Evolutionary conservation across 2,888 invertebrate genomes (phyloP).

Genomic region (Rotaria magnacalcarata): DNA sequence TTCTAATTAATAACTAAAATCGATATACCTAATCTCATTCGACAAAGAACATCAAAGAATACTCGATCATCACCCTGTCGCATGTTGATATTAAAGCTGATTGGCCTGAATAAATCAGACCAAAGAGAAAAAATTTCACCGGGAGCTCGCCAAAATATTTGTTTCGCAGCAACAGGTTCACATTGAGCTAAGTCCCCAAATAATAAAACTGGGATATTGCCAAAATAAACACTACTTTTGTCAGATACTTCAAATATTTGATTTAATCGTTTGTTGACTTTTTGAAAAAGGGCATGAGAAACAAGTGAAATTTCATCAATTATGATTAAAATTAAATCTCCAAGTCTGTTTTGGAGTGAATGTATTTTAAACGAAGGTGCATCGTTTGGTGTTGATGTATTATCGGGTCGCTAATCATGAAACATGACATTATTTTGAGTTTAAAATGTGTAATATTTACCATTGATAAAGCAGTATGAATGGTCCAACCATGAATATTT

Average conservation of each 20-base stretch:
- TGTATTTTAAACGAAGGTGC: too few species aligned
- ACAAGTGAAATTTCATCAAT: conserved; percentile 11
- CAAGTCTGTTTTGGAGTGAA: neutral
- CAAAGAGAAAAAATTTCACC: neutral
- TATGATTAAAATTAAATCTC: neutral
- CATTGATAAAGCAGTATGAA: neutral
- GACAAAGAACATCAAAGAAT: neutral
- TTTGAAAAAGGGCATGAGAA: neutral
- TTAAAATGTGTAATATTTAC: too few species aligned
- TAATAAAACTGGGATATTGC: neutral
- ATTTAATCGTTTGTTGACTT: neutral
- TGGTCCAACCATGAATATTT: conserved; percentile 7
- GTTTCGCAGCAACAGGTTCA: neutral
- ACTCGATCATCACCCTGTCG: neutral
- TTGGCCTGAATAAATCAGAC: neutral
- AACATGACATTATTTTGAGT: too few species aligned
- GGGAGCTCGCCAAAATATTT: neutral
- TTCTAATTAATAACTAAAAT: neutral
- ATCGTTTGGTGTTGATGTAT: too few species aligned
- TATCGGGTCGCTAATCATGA: too few species aligned
- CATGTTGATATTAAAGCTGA: neutral
- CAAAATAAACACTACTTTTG: neutral
- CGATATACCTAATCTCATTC: neutral
- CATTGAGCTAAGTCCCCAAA: neutral
- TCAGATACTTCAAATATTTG: neutral